Conservation (phyloP, 2,797 vertebrate genomes). For the Acanthiza pusilla region DNA sequence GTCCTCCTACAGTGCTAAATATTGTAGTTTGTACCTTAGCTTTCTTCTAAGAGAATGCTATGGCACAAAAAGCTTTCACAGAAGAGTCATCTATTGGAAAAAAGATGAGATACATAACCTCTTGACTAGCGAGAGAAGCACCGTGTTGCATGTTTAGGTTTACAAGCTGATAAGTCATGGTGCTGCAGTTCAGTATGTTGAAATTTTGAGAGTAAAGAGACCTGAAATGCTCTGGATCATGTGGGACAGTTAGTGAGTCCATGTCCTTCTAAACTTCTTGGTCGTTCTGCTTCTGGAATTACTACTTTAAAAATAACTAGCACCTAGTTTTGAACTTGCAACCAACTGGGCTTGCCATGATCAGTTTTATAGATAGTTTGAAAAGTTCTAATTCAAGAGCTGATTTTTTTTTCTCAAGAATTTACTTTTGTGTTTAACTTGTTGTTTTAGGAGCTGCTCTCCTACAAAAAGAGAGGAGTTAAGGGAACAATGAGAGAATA, state of each 20-base stretch:
- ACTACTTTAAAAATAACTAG: not conserved
- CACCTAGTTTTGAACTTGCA: not conserved
- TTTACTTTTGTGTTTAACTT: not conserved
- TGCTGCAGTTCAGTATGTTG: not conserved
- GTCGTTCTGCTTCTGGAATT: not conserved
- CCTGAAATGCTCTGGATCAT: not conserved
- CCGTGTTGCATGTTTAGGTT: not conserved
- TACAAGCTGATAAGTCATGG: not conserved
- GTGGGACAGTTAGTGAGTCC: not conserved
- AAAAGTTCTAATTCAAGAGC: not conserved
- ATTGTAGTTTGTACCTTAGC: not conserved
- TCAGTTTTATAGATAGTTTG: not conserved
- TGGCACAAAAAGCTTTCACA: not conserved
- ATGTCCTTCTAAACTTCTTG: not conserved
- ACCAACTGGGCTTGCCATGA: fast-evolving
- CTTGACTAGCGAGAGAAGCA: not conserved
- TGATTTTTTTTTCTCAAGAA: not conserved
- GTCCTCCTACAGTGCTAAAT: fast-evolving
- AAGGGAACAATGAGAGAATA: not conserved
- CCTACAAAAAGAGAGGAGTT: not conserved
- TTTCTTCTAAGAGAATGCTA: not conserved
- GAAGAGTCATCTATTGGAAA: not conserved
- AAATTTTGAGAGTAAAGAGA: not conserved
- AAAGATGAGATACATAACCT: not conserved
- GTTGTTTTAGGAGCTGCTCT: not conserved